Percentiles rank a stretch among this genome's conserved stretches.
These are phyloP conservation scores for Coregonus suidteri DNA, from an alignment of 2,797 vertebrate genomes.

Conservation along the genomic window DNA sequence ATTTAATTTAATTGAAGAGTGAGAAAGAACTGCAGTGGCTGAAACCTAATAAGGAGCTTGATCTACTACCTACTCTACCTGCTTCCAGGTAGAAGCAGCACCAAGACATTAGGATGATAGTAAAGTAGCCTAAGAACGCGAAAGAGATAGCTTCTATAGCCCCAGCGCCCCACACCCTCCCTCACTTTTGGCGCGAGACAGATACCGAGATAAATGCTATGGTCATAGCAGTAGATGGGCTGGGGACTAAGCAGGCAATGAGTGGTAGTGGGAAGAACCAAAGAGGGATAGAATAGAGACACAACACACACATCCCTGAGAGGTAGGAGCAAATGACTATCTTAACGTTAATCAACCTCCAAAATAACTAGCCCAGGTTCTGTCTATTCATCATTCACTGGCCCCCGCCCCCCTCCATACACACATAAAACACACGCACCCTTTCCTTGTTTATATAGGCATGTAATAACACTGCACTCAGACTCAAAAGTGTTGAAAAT, in stretches of 20 bases:
- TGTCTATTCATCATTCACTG: conserved; percentile 37
- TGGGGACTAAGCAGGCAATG: conserved; percentile 73
- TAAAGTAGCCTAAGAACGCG: too few relatives aligned
- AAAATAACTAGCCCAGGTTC: conserved; percentile 59
- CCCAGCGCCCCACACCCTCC: conserved; percentile 12
- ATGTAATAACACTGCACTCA: background rate
- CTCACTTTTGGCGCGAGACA: conserved; percentile 62
- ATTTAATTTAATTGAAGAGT: background rate
- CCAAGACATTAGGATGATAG: too few relatives aligned
- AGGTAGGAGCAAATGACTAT: conserved; percentile 62
- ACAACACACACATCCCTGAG: conserved; percentile 50
- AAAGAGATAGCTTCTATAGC: background rate
- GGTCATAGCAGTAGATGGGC: conserved; percentile 60
- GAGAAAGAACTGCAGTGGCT: background rate
- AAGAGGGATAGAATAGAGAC: conserved; percentile 65
- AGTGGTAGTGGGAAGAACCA: conserved; percentile 69
- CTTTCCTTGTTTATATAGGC: too few relatives aligned
- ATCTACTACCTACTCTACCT: conserved; percentile 36
- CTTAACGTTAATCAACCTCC: conserved; percentile 72
- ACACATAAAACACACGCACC: conserved; percentile 11
- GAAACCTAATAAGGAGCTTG: conserved; percentile 14
- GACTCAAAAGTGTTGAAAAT: background rate
- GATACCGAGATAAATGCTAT: conserved; percentile 60
- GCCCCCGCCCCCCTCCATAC: background rate
- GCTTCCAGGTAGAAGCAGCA: conserved; percentile 24